A percentile compares a stretch with the other conserved stretches of the same genome.
Conservation (phyloP, 1,140 invertebrate genomes). For the Asbolus verrucosus region DNA sequence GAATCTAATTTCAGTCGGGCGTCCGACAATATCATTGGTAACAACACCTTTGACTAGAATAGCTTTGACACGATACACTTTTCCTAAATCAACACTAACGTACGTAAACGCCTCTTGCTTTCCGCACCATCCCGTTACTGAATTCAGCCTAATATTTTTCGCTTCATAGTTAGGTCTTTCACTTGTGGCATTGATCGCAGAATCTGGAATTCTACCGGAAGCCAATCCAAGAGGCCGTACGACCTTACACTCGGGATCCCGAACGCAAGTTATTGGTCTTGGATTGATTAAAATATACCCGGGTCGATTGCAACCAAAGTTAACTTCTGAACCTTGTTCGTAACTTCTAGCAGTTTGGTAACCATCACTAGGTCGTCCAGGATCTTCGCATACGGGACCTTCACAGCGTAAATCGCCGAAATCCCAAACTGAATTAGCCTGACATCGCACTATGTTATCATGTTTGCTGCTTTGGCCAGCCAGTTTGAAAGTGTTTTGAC, state of each 20-base stretch:
- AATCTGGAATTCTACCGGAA: constrained; percentile 92
- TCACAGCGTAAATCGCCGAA: constrained; percentile 96
- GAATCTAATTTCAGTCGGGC: constrained; percentile 95
- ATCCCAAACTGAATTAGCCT: constrained; percentile 94
- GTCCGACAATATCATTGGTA: constrained; percentile 93
- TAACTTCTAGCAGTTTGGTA: constrained; percentile 90
- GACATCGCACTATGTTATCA: constrained; percentile 92
- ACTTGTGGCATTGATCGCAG: constrained; percentile 95
- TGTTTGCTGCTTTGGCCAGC: constrained; percentile 92
- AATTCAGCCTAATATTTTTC: constrained; percentile 89
- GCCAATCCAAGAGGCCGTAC: constrained; percentile 91
- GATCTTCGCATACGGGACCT: constrained; percentile 95
- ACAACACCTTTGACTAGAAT: constrained; percentile 94
- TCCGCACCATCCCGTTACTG: constrained; percentile 95
- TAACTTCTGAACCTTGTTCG: constrained; percentile 92
- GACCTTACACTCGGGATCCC: constrained; percentile 94
- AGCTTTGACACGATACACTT: constrained; percentile 90
- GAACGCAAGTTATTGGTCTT: constrained; percentile 88
- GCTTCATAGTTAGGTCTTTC: constrained; percentile 93
- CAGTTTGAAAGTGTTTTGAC: constrained; percentile 94
- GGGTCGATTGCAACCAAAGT: constrained; percentile 89
- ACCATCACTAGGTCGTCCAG: constrained; percentile 92
- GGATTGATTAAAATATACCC: constrained; percentile 95
- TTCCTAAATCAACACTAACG: constrained; percentile 93
- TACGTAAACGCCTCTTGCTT: constrained; percentile 96